Evolutionary conservation across 2,113 vertebrate genomes (phyloP), one percentile per base, ranked within the genome.

Genomic region (Cochlearius cochlearius): DNA sequence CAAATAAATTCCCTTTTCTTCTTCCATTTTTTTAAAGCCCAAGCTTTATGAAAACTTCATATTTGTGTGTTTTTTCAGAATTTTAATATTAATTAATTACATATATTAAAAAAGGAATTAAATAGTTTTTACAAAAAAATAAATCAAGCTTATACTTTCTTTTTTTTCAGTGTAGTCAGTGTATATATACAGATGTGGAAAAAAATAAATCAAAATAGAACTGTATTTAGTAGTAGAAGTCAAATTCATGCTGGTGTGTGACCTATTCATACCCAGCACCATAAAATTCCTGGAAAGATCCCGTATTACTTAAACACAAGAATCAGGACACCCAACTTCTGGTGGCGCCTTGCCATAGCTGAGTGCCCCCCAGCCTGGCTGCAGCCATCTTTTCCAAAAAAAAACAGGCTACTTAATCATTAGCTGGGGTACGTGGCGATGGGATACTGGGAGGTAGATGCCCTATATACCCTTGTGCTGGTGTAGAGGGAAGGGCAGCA

Each of bases 361-460:
- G 17, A 67, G 43, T 9, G 3, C 4, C 19, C 20, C 18, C 38
- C 30, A 64, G 9, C 55, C 36, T 4, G 7, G 18, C 20, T 43
- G 34, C 41, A 62, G 32, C 22, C 18, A 30, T 6, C 20, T 19
- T 45, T 38, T 18, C 62, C 5, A 5, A 39, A 45, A 39, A 45
- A 60, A 58, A 2, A 3, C 0, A 7, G 11, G 8, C 8, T 64
- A 10, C 39, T 36, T 60, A 38, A 21, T 2, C 10, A 32, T 36
- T 36, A 49, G 13, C 39, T 9, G 21, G 32, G 47, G 7, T 15
- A 15, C 5, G 4, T 0, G 1, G 20, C 29, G 34, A 30, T 7
- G 10, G 8, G 4, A 13, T 36, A 5, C 8, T 1, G 7, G 49
- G 26, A n/a, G 49, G 29, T 12, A 38, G 11, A 21, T 52, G 41